These are phyloP conservation scores for Drosophila leontia DNA, from an alignment of 1,140 invertebrate species.

Conservation along the genomic window DNA sequence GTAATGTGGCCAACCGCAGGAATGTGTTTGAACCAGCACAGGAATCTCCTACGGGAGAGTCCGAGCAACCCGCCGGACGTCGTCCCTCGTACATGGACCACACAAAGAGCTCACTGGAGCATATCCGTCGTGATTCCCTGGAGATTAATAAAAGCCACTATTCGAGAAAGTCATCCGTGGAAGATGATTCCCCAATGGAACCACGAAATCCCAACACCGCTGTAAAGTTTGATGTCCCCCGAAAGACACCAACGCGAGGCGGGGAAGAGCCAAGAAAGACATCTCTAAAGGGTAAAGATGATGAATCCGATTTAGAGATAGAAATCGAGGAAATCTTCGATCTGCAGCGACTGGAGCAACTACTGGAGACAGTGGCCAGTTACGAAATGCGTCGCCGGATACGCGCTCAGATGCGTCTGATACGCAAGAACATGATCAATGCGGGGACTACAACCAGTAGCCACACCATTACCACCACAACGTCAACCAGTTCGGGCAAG, in stretches of 20 bases:
- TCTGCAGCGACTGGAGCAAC: slow-evolving; percentile 88
- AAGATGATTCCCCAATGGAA: slow-evolving; percentile 61
- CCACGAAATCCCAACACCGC: slow-evolving; percentile 70
- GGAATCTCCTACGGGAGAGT: slow-evolving; percentile 1
- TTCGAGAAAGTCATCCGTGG: slow-evolving; percentile 69
- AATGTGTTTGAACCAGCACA: slow-evolving; percentile 67
- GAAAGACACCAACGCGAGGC: slow-evolving; percentile 36
- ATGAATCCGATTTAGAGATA: slow-evolving; percentile 58
- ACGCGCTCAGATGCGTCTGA: slow-evolving; percentile 89
- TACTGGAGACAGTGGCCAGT: slow-evolving; percentile 90
- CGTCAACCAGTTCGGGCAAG: slow-evolving; percentile 29
- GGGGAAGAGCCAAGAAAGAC: slow-evolving; percentile 54
- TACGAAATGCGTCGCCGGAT: slow-evolving; percentile 91
- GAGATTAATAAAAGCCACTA: slow-evolving; percentile 81
- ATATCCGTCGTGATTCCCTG: slow-evolving; percentile 78
- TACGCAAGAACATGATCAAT: slow-evolving; percentile 86
- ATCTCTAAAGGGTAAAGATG: slow-evolving; percentile 15
- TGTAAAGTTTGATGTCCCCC: slow-evolving; percentile 88
- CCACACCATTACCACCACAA: slow-evolving; percentile 38
- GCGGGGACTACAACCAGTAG: slow-evolving; percentile 22
- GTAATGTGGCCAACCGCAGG: slow-evolving; percentile 68
- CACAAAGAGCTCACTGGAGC: slow-evolving; percentile 81
- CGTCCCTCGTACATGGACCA: slow-evolving; percentile 85
- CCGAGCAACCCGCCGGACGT: slow-evolving; percentile 25
- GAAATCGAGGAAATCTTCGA: slow-evolving; percentile 90